Percentiles rank a stretch among this genome's conserved stretches.
Conservation (phyloP, 1,140 invertebrate species). For the Epicauta chinensis region DNA sequence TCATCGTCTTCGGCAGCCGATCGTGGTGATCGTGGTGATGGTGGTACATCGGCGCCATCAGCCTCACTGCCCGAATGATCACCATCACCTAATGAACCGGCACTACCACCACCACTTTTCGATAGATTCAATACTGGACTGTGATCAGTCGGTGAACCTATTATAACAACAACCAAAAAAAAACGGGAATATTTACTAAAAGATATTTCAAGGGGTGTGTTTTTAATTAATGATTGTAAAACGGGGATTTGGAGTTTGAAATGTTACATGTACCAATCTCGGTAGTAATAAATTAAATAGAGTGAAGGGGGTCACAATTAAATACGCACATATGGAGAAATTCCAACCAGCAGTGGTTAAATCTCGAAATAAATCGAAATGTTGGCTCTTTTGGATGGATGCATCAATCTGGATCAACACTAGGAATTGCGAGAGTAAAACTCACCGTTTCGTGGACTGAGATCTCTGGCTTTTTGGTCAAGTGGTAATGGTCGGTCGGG, state of each 20-base stretch:
- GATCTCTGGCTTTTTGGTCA: slow-evolving; percentile 73
- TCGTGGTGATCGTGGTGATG: slow-evolving; percentile 53
- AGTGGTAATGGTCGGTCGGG: slow-evolving; percentile 67
- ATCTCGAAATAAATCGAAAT: slow-evolving; percentile 26
- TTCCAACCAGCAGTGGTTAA: slow-evolving; percentile 25
- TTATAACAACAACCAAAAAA: slow-evolving; percentile 19
- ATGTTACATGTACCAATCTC: slow-evolving; percentile 32
- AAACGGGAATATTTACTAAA: background rate
- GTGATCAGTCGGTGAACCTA: slow-evolving; percentile 79
- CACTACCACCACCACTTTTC: slow-evolving; percentile 69
- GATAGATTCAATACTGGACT: slow-evolving; percentile 87
- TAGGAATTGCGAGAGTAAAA: too few relatives aligned
- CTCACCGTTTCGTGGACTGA: slow-evolving; percentile 81
- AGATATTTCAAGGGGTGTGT: background rate
- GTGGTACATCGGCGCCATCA: slow-evolving; percentile 47
- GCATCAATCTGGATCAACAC: slow-evolving; percentile 23
- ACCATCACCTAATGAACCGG: slow-evolving; percentile 46
- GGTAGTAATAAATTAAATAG: slow-evolving; percentile 29
- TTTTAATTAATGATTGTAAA: slow-evolving; percentile 35
- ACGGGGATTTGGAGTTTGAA: slow-evolving; percentile 22
- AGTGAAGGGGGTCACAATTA: slow-evolving; percentile 29
- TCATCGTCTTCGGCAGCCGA: slow-evolving; percentile 67
- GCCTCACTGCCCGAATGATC: slow-evolving; percentile 57
- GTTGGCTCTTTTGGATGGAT: slow-evolving; percentile 21
- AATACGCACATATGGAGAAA: slow-evolving; percentile 34